Base-by-base conservation (phyloP, 2,113 vertebrate genomes). In the Aptenodytes patagonicus region DNA sequence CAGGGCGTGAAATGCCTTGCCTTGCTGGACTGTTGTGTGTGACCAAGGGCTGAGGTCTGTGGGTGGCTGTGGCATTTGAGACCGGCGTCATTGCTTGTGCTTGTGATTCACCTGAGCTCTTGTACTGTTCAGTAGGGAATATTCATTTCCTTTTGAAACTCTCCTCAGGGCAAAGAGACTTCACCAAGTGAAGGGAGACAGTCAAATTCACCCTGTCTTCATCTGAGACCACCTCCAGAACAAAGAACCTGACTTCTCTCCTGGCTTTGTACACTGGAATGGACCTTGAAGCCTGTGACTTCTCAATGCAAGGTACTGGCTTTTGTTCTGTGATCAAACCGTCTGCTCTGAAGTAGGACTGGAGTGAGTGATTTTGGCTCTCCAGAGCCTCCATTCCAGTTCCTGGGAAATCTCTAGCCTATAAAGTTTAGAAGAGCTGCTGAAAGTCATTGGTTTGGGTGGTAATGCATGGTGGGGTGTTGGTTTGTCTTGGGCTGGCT, bases 291-390 rank as follows among this genome's bases (percentile, higher is more conserved):
- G 82, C 85, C 91, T 49, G 69, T 80, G 83, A 94, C 95, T 97
- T 98, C 97, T 96, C 94, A 89, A 69, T 95, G 84, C 95, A 98
- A 98, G 98, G 98, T 98, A 98, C 92, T 31, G 22, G 18, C 34
- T 96, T 81, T n/a, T 38, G 52, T 88, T 87, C 57, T 69, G 65
- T 88, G 54, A 22, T 80, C 69, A 64, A 12, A 60, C 28, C 14
- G 2, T 54, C 42, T 54, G 19, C n/a, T 75, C 51, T 81, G 64
- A 75, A 34, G n/a, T 18, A 34, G 66, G 49, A 21, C 69, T 82
- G 42, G 77, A n/a, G 5, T 42, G 71, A 83, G 38, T 71, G 69
- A 61, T 69, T 83, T 81, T 77, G 80, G 31, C 36, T 83, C 47
- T 80, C 54, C 44, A 62, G 58, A 79, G 87, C 42, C 44, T 87